Evolutionary conservation across 92 coral and sea anemone species (phyloP), one percentile per base, ranked within the genome.

Genomic region (Paramuricea clavata): DNA sequence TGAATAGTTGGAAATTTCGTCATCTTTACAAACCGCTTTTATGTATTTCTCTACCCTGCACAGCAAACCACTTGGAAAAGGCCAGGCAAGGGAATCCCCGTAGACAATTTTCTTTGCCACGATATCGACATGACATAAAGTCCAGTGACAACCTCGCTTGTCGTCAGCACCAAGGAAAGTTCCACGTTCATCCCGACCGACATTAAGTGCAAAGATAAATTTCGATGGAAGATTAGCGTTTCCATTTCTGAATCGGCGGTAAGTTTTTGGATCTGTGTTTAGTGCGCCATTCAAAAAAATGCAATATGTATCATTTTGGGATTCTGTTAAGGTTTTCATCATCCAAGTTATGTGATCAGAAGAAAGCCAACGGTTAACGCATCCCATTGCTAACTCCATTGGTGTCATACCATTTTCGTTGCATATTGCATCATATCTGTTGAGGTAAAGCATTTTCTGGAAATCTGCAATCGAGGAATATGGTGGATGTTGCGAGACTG

Each of bases 81-180:
- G 74, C 86, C 86, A 81, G 39, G 57, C 86, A 64, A 81, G 76
- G 16, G 86, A 81, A 81, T 80, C 85, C n/a, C 86, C 86, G n/a
- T 65, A 81, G 3, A 28, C 26, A 13, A 82, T 62, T 30, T 17
- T 10, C 36, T 44, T 82, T 16, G 1, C 21, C 27, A 6, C 39
- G 12, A 33, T 36, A 64, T 82, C 68, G 4, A 82, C 65, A 39
- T 44, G 68, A 32, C 86, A 82, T 32, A 44, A 68, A 42, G 62
- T 11, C 86, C 86, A 82, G 77, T 92, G 44, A 74, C 67, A 6
- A 86, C 23, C 61, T 83, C 75, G 52, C 59, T 32, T 28, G 27
- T 42, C 7, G 34, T 87, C 82, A 54, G 72, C 62, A 30, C 87
- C 90, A 50, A 87, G 36, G 50, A 69, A 81, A 23, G 82, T 72